Percentiles rank a stretch among this genome's conserved stretches.
phyloP scores from a whole-genome alignment of 2,797 vertebrate species.

The Lepilemur ruficaudatus region DNA sequence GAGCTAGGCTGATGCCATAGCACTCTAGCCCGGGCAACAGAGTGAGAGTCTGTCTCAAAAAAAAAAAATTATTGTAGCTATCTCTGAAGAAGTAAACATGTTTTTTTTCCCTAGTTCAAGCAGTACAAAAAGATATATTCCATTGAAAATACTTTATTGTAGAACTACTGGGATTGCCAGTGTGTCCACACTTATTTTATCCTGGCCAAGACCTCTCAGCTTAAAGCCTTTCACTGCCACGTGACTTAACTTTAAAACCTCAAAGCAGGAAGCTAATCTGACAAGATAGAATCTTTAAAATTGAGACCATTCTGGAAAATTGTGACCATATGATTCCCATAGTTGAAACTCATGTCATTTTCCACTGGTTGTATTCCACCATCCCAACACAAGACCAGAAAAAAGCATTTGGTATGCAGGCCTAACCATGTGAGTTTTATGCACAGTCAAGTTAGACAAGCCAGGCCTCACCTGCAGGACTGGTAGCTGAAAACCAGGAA shows the following conservation, averaged over 20 bases:
- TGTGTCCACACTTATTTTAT: not conserved
- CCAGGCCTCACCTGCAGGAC: conserved; percentile 62
- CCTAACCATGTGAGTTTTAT: not conserved
- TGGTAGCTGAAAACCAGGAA: conserved; percentile 65
- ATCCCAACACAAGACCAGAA: not conserved
- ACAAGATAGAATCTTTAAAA: conserved; percentile 36
- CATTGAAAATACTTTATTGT: conserved; percentile 9
- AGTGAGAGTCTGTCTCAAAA: too few species aligned
- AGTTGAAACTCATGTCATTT: not conserved
- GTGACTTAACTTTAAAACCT: conserved; percentile 30
- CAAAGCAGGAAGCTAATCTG: conserved; percentile 43
- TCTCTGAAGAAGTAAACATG: conserved; percentile 4
- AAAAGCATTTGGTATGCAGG: not conserved
- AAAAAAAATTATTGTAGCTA: not conserved
- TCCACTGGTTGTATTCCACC: not conserved
- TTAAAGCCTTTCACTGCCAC: not conserved
- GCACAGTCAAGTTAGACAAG: not conserved
- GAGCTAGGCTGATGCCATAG: too few species aligned
- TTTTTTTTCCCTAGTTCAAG: conserved; percentile 17
- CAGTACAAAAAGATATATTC: conserved; percentile 13
- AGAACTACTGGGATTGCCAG: not conserved
- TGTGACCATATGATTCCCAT: not conserved
- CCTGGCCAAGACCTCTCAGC: not conserved
- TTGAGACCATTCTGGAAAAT: conserved; percentile 42
- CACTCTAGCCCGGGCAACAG: too few species aligned